Base-by-base conservation (phyloP, 2,888 invertebrate species). In the Salticus scenicus region DNA sequence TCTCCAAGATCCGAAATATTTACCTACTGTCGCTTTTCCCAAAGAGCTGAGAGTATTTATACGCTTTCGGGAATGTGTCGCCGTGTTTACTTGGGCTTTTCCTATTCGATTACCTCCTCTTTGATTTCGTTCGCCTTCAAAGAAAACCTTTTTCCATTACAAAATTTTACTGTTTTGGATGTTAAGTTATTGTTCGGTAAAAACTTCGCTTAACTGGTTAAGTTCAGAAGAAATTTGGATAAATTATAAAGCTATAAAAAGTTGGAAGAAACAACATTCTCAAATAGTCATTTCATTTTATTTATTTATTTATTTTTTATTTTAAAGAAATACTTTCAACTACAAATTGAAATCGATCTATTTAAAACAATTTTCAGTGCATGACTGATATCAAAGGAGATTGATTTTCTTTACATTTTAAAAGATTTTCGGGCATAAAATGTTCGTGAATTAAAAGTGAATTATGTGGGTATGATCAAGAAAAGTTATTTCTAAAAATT, bases 1-100 rank as follows among this genome's bases (percentile, higher is more conserved):
- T n/a, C n/a, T 28, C 37, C 47, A n/a, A 70, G 74, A 75, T 75
- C 70, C 82, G 82, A 76, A 83, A 83, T 83, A 83, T 83, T 83
- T 83, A 76, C 76, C 76, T 42, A 83, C 71, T 42, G 51, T 69
- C 82, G 76, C 82, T 76, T 31, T 63, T 72, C 66, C 63, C 28
- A 75, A 81, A 64, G 81, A 64, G 70, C 30, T 31, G 64, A 63
- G 42, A 27, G 28, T 70, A 69, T 81, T 81, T 64, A 66, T 79
- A 64, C 72, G 71, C 24, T 24, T 57, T 63, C n/a, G 28, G 31
- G 37, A 78, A 74, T 72, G 74, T 75, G 70, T 75, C 70, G 42
- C 73, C 33, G 75, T 82, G 81, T 75, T 82, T 82, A 75, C 73
- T 63, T 57, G 74, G 67, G 63, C 42, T n/a, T 63, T 63, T 30